A percentile compares a stretch with the other conserved stretches of the same genome.
Evolutionary conservation across 2,113 vertebrate species (phyloP).

Genomic region (Accipiter cooperii): DNA sequence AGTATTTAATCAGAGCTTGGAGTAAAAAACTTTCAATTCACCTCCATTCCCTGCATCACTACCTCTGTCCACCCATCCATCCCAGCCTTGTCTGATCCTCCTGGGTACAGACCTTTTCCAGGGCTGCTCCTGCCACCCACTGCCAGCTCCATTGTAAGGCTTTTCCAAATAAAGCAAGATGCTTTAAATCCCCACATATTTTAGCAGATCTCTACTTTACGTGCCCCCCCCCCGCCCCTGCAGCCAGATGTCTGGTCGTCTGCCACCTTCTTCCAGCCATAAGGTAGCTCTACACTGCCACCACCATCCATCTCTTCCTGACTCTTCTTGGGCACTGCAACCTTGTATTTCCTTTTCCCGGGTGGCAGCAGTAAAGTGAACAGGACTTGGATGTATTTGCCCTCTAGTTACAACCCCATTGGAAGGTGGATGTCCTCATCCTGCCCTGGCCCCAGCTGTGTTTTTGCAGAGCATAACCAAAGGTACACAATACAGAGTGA

Average conservation of each 20-base stretch:
- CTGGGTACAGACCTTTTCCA: background rate
- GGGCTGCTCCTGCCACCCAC: background rate
- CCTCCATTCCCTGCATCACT: background rate
- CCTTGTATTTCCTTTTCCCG: background rate
- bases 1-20: background rate
- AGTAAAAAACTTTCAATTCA: background rate
- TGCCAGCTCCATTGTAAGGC: background rate
- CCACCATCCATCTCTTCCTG: background rate
- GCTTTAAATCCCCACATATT: background rate
- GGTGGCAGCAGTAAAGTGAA: background rate
- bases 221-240: too few species aligned
- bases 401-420: background rate
- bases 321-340: background rate
- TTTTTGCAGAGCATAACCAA: background rate
- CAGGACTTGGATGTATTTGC: background rate
- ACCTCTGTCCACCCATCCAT: background rate
- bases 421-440: background rate
- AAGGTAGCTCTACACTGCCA: background rate
- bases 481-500: background rate
- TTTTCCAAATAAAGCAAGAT: background rate
- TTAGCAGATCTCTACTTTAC: background rate
- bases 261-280: background rate
- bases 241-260: background rate
- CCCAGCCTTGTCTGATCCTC: background rate
- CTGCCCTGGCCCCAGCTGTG: background rate